A percentile compares a stretch with the other conserved stretches of the same genome.
Evolutionary conservation across 2,113 vertebrate species (phyloP).

Genomic region (Carettochelys insculpta): DNA sequence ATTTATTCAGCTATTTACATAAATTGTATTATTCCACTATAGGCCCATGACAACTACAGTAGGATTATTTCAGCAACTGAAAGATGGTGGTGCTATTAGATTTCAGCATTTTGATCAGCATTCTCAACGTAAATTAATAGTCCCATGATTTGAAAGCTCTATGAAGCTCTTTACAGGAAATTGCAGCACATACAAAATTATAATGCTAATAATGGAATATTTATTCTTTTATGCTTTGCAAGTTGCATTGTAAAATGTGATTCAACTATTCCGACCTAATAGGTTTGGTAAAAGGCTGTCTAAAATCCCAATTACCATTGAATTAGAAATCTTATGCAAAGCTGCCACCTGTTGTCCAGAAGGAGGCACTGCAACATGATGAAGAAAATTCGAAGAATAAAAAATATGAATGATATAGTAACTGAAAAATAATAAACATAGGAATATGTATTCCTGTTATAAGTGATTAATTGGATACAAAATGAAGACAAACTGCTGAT

Average conservation of each 20-base stretch:
- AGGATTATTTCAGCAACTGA: conserved; percentile 22
- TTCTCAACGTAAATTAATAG: not conserved
- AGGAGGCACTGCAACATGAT: conserved; percentile 27
- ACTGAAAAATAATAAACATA: not conserved
- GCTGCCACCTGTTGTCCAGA: conserved; percentile 59
- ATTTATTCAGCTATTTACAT: conserved; percentile 7
- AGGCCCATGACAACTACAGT: not conserved
- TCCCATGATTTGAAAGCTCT: not conserved
- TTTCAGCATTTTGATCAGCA: not conserved
- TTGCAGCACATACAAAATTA: not conserved
- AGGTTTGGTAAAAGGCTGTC: not conserved
- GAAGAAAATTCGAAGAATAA: too few species aligned
- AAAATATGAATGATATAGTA: not conserved
- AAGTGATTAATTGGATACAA: not conserved
- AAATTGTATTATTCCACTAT: not conserved
- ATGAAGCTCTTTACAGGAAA: conserved; percentile 6
- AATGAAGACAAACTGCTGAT: not conserved
- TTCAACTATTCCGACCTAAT: not conserved
- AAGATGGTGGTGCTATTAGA: not conserved
- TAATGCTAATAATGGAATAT: not conserved
- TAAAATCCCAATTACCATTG: fast-evolving
- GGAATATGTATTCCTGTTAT: not conserved
- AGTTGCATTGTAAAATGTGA: not conserved
- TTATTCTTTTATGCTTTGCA: not conserved
- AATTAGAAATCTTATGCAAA: conserved; percentile 45